Conservation (phyloP, 2,113 vertebrate genomes). For the Centropus unirufus region DNA sequence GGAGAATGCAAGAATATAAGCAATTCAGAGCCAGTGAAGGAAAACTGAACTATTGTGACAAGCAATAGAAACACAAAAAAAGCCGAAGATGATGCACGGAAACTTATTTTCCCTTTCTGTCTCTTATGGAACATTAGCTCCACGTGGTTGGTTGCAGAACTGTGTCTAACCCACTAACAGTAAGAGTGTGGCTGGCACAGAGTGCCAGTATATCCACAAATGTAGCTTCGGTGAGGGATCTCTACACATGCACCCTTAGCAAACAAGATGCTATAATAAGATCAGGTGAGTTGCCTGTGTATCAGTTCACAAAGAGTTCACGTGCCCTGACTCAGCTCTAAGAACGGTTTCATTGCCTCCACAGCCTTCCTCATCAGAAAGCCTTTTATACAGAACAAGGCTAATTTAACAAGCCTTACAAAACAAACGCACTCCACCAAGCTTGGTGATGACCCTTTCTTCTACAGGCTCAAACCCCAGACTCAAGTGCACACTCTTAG, state of each 20-base stretch:
- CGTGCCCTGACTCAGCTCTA: neutral
- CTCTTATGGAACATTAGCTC: accelerated
- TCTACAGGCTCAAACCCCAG: neutral
- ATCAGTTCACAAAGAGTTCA: neutral
- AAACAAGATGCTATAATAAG: neutral
- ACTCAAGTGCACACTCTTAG: accelerated
- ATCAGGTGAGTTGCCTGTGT: neutral
- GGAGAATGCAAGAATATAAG: neutral
- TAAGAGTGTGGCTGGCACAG: neutral
- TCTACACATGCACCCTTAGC: accelerated
- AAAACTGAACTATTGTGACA: neutral
- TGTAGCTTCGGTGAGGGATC: neutral
- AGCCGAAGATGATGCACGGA: neutral
- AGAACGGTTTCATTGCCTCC: neutral
- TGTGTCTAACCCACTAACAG: too few species aligned
- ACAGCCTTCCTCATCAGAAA: neutral
- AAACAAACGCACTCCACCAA: neutral
- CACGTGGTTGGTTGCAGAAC: neutral
- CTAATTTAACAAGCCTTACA: neutral
- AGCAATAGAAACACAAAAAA: neutral
- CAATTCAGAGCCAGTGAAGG: neutral
- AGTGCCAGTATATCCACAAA: neutral
- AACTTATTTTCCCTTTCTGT: neutral
- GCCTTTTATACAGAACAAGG: neutral
- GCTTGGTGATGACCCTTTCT: neutral